phyloP scores from a whole-genome alignment of 1,140 invertebrate species.

The Drosophila truncata region DNA sequence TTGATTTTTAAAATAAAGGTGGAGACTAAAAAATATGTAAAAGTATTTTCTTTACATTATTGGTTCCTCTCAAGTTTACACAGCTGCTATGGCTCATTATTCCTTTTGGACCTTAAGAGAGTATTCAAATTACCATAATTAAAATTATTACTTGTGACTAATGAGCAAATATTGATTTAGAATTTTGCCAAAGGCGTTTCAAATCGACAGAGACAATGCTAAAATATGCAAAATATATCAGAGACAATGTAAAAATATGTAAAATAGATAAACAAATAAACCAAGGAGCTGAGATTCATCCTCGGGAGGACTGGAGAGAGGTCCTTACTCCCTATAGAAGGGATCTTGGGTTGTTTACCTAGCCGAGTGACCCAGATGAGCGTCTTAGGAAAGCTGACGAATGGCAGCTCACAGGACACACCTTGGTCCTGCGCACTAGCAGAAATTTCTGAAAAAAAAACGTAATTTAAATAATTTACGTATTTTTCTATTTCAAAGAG shows the following conservation, averaged over 20 bases:
- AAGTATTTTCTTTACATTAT: background rate
- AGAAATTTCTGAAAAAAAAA: slow-evolving; percentile 11
- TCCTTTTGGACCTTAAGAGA: background rate
- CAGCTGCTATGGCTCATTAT: slow-evolving; percentile 3
- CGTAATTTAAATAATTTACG: slow-evolving; percentile 41
- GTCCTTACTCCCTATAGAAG: background rate
- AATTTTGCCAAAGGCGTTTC: slow-evolving; percentile 23
- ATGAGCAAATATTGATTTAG: slow-evolving; percentile 78
- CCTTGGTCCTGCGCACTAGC: slow-evolving; percentile 20
- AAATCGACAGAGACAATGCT: slow-evolving; percentile 38
- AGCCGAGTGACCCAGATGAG: slow-evolving; percentile 30
- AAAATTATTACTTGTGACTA: slow-evolving; percentile 77
- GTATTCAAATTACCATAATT: slow-evolving; percentile 63
- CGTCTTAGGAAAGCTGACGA: background rate
- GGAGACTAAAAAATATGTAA: background rate
- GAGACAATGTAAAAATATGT: slow-evolving; percentile 57
- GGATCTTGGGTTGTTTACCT: slow-evolving; percentile 25
- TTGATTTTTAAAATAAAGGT: background rate
- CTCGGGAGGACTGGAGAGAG: background rate
- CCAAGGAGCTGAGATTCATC: background rate
- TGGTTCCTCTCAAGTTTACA: background rate
- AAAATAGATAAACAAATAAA: slow-evolving; percentile 69
- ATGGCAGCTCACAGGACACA: slow-evolving; percentile 20
- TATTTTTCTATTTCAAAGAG: slow-evolving; percentile 52
- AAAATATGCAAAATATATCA: slow-evolving; percentile 67